Evolutionary conservation across 2,113 vertebrate species (phyloP).

Genomic region (Chunga burmeisteri): DNA sequence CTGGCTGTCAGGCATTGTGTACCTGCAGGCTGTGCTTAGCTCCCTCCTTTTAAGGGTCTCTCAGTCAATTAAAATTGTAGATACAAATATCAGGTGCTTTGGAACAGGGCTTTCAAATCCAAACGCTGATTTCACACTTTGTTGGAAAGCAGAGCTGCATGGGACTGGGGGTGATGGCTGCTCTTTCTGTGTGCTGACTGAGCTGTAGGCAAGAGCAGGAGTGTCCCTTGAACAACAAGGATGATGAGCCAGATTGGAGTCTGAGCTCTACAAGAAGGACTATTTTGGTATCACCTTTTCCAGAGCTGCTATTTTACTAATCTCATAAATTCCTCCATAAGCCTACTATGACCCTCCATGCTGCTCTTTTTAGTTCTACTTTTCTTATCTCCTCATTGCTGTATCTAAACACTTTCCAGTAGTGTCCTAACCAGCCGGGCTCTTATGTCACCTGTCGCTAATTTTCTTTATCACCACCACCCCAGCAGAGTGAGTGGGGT

Average conservation of each 20-base stretch:
- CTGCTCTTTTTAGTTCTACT: neutral
- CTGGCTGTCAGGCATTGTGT: conserved; percentile 32
- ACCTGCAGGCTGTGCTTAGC: conserved; percentile 38
- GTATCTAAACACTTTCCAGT: neutral
- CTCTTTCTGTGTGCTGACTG: accelerated
- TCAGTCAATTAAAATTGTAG: conserved; percentile 12
- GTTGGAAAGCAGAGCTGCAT: neutral
- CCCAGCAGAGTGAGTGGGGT: neutral
- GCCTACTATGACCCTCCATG: neutral
- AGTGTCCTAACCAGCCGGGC: neutral
- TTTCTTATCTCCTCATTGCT: neutral
- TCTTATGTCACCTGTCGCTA: neutral
- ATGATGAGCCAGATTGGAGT: neutral
- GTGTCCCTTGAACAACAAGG: accelerated
- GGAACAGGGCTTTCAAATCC: neutral
- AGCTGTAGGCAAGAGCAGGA: neutral
- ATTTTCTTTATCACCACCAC: neutral
- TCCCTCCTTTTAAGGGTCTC: neutral
- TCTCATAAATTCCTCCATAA: neutral
- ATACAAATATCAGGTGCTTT: neutral
- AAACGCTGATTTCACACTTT: neutral
- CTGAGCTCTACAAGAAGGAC: neutral
- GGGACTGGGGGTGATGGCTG: accelerated
- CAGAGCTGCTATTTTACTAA: neutral
- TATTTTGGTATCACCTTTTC: neutral